A percentile compares a stretch with the other conserved stretches of the same genome.
These are phyloP conservation scores for Trachymyrmex cornetzi DNA, from an alignment of 1,140 invertebrate genomes.

Conservation along the genomic window DNA sequence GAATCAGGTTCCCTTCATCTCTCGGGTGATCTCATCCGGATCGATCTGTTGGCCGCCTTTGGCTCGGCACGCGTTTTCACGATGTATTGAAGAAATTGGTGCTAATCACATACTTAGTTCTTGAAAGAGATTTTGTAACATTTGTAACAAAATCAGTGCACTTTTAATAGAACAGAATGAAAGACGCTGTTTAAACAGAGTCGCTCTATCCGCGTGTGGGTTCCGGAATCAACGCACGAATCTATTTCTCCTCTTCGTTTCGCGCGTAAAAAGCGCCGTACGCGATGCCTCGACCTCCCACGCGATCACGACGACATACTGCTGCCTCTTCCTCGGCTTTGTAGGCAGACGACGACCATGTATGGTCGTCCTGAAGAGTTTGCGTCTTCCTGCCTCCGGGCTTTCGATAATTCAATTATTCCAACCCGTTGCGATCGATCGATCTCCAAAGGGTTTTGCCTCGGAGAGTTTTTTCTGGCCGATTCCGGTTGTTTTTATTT, in stretches of 20 bases:
- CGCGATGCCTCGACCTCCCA: conserved; percentile 70
- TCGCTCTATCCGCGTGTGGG: conserved; percentile 41
- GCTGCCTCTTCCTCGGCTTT: conserved; percentile 55
- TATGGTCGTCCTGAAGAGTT: conserved; percentile 62
- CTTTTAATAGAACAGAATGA: not conserved
- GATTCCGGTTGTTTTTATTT: not conserved
- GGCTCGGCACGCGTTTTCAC: conserved; percentile 32
- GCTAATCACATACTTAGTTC: not conserved
- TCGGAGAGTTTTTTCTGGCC: conserved; percentile 10
- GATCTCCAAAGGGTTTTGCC: not conserved
- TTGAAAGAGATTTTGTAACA: too few relatives aligned
- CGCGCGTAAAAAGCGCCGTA: conserved; percentile 64
- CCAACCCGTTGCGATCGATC: conserved; percentile 27
- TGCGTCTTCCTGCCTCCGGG: not conserved
- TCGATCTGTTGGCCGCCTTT: conserved; percentile 34
- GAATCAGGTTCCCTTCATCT: conserved; percentile 51
- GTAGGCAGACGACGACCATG: conserved; percentile 69
- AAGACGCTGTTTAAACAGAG: conserved; percentile 6
- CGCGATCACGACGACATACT: conserved; percentile 61
- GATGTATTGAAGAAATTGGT: conserved; percentile 1
- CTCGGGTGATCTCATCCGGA: conserved; percentile 40
- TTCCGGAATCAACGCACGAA: conserved; percentile 63
- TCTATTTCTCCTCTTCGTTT: conserved; percentile 49
- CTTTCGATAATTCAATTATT: conserved; percentile 74
- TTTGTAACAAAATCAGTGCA: not conserved